Base-by-base conservation (phyloP, 1,140 invertebrate genomes). In the Leptinotarsa lineolata region DNA sequence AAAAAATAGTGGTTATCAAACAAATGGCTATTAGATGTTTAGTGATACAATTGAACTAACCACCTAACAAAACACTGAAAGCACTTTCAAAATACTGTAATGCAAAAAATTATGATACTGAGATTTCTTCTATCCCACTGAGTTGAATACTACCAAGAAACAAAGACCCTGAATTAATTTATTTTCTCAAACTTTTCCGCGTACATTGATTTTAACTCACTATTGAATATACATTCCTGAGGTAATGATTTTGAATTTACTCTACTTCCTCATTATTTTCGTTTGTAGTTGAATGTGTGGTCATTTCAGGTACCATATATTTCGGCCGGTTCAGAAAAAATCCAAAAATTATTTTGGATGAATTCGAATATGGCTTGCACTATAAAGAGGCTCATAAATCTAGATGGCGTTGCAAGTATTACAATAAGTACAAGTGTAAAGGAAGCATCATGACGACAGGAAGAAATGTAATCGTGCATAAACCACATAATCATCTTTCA, bases 331-430 rank as follows among this genome's bases (percentile, higher is more conserved):
- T 67, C 18, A 46, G 39, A 21, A 74, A 74, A 70, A 39, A 71
- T 4, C 70, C 70, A 18, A 58, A 45, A 22, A 20, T 71, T 46
- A 54, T 71, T 63, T n/a, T 71, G 12, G 60, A 71, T 30, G 44
- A 60, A n/a, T 70, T 30, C 39, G 68, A 70, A 59, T 70, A 59
- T 24, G 21, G 54, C 3, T 15, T 70, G 18, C 75, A 76, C 45
- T 75, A 73, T 48, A 78, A 76, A 71, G 68, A 68, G 15, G 20
- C 5, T 4, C 45, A 18, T 15, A 71, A 65, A 66, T 73, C 76
- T n/a, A 72, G 78, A 67, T 79, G 78, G 78, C 63, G 78, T 11
- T 79, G 78, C 67, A 72, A 39, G 3, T 44, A 74, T 44, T 21
- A 39, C 18, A 39, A 20, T 20, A 68, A 68, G n/a, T 45, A 68